Evolutionary conservation across 2,888 invertebrate species (phyloP).

Genomic region (Trissoscelio sp.): DNA sequence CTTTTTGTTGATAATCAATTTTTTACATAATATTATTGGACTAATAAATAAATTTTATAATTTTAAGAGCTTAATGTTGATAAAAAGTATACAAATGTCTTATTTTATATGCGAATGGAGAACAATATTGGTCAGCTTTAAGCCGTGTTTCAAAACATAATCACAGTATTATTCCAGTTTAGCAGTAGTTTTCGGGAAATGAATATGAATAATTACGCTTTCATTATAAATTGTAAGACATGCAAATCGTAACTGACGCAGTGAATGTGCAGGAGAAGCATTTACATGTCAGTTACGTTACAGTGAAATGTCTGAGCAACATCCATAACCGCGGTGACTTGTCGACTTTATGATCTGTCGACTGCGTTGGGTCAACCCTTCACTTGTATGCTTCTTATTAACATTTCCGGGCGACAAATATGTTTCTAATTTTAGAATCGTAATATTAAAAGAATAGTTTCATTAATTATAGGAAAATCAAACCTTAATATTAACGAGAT

Average conservation of each 20-base stretch:
- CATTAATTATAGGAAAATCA: no score
- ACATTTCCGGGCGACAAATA: background rate
- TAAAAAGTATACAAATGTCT: background rate
- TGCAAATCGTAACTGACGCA: conserved; percentile 32
- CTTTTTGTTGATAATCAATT: no score
- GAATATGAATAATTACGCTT: conserved; percentile 24
- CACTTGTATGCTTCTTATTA: conserved; percentile 18
- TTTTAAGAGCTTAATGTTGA: no score
- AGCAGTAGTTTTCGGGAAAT: background rate
- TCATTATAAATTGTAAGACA: conserved; percentile 31
- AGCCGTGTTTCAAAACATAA: conserved; percentile 11
- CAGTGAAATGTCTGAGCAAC: conserved; percentile 54
- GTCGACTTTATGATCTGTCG: conserved; percentile 48
- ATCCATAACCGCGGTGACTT: conserved; percentile 36
- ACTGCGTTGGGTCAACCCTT: conserved; percentile 29
- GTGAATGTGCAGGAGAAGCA: conserved; percentile 40
- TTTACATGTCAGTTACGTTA: conserved; percentile 74
- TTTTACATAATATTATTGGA: no score
- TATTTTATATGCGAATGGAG: background rate
- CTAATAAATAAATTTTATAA: no score
- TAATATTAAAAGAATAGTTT: background rate
- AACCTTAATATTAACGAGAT: no score
- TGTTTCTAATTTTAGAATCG: background rate
- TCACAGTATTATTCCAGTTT: background rate
- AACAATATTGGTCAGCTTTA: background rate